A percentile compares a stretch with the other conserved stretches of the same genome.
phyloP scores from a whole-genome alignment of 1,140 invertebrate species.

The Atta texana region DNA sequence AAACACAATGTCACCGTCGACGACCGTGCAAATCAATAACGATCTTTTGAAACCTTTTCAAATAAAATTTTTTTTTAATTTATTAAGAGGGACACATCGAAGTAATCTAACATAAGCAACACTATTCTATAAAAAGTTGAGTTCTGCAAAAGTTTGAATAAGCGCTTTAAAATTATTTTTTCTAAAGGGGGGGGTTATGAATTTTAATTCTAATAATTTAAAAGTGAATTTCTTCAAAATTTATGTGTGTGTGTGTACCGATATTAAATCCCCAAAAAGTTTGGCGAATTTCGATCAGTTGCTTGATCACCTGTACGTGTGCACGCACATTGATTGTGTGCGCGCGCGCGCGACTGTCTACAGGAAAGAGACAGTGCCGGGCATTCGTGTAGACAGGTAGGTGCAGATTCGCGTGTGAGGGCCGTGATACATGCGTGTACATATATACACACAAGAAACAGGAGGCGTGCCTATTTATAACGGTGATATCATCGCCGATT shows the following conservation, averaged over 20 bases:
- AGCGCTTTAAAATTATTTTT: neutral
- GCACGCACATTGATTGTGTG: neutral
- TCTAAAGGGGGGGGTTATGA: neutral
- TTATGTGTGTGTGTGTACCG: neutral
- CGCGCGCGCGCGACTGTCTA: neutral
- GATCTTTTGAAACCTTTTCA: neutral
- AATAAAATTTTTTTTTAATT: neutral
- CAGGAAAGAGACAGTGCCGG: slow-evolving; percentile 39
- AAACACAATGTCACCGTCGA: neutral
- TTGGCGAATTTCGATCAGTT: slow-evolving; percentile 4
- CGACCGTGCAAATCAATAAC: slow-evolving; percentile 8
- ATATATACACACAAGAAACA: slow-evolving; percentile 73
- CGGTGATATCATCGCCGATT: slow-evolving; percentile 85
- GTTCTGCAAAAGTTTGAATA: neutral
- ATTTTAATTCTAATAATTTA: neutral
- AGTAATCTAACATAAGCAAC: neutral
- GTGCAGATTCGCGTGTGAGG: slow-evolving; percentile 58
- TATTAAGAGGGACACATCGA: neutral
- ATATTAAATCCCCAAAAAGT: neutral
- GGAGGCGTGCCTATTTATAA: slow-evolving; percentile 85
- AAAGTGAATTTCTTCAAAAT: neutral
- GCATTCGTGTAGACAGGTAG: slow-evolving; percentile 71
- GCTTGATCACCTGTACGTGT: slow-evolving; percentile 32
- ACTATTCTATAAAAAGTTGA: neutral
- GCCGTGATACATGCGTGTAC: slow-evolving; percentile 34